Evolutionary conservation across 2,113 vertebrate genomes (phyloP), one percentile per base, ranked within the genome.

Genomic region (Rafetus swinhoei): DNA sequence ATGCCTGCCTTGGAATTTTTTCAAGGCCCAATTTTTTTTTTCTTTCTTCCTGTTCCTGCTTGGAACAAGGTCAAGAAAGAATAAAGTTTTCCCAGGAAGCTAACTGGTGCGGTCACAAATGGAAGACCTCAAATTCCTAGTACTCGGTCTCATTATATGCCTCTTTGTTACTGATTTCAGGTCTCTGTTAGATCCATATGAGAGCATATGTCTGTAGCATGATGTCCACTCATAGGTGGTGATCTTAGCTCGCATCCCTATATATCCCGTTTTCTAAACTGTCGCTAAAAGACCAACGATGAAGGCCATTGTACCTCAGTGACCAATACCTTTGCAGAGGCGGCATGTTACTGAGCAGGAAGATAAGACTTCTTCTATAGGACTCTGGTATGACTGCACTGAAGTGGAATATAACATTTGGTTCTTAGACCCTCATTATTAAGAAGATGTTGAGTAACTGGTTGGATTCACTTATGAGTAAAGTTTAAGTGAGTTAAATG

Each of bases 1-100:
- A n/a, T 93, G 56, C 35, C 60, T 39, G 89, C 91, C 77, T 59
- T 90, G 77, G 11, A 22, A 11, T 72, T 92, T 95, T 60, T 60
- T 60, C 5, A 13, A 60, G 25, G 10, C 11, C 25, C 25, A 27
- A 11, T 13, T 60, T 60, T 10, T 59, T 21, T 82, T 81, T 22
- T 59, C 8, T 59, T 82, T 27, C 55, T 45, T 69, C 32, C 32
- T 18, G 16, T 69, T 69, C 62, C 32, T 82, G 62, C 81, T 79
- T 72, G 85, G 15, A 80, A 9, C 6, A 80, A 87, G 35, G 62
- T 29, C 76, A 32, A 92, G 92, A 90, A 27, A 56, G 87, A 83
- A 7, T 6, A 2, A 90, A 59, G 72, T 91, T 45, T 76, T 39
- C 18, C 55, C 57, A 72, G 74, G 29, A 95, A 54, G 2, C 14